phyloP scores from a whole-genome alignment of 2,113 vertebrate genomes.

The Amblyornis subalaris region DNA sequence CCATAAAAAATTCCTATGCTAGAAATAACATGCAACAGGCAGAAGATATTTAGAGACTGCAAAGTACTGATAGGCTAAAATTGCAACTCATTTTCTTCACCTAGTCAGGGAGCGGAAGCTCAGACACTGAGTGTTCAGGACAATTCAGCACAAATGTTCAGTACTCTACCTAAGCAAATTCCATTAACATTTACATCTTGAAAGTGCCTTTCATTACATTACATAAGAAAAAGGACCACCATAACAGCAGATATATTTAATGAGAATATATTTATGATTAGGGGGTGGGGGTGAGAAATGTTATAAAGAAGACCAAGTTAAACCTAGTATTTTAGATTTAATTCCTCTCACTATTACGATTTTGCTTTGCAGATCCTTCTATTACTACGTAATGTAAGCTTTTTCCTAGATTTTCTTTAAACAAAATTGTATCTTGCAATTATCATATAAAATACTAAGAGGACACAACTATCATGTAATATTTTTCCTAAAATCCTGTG shows the following conservation, averaged over 20 bases:
- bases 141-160: neutral
- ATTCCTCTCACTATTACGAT: neutral
- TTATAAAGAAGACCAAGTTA: neutral
- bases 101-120: neutral
- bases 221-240: neutral
- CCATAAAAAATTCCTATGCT: neutral
- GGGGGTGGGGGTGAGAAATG: neutral
- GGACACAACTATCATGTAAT: neutral
- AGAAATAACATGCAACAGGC: neutral
- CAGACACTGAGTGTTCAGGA: neutral
- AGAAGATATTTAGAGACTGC: neutral
- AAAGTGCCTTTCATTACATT: neutral
- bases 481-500: neutral
- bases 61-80: neutral
- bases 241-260: neutral
- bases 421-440: neutral
- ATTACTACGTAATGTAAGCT: neutral
- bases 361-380: neutral
- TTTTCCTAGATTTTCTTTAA: neutral
- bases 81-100: neutral
- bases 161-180: neutral
- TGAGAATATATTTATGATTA: neutral
- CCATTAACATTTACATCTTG: neutral
- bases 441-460: neutral
- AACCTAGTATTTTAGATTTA: neutral